These are phyloP conservation scores for Stichodactyla helianthus DNA, from an alignment of 64 coral and sea anemone species.

Conservation along the genomic window DNA sequence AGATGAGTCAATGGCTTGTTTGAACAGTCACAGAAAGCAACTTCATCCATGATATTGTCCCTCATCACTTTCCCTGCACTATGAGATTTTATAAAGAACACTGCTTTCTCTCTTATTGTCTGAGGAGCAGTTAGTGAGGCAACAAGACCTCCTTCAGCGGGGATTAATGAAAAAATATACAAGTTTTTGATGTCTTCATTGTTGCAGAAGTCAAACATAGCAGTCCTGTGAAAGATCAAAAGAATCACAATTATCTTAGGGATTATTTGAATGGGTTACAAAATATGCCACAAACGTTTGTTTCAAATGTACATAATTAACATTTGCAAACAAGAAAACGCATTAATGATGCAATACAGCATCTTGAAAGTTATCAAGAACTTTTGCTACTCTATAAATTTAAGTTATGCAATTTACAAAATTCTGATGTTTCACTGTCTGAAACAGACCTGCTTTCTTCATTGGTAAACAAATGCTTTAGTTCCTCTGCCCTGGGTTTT, in stretches of 20 bases:
- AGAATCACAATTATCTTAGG: neutral
- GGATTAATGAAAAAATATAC: slow-evolving; percentile 56
- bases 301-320: too few species aligned
- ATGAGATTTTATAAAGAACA: slow-evolving; percentile 82
- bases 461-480: slow-evolving; percentile 88
- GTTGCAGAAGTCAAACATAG: slow-evolving; percentile 99
- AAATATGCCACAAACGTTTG: neutral
- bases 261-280: too few species aligned
- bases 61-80: slow-evolving; percentile 79
- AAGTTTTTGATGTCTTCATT: slow-evolving; percentile 86
- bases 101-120: slow-evolving; percentile 68
- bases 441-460: slow-evolving; percentile 75
- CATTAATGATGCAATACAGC: too few species aligned
- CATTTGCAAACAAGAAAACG: too few species aligned
- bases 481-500: slow-evolving; percentile 95
- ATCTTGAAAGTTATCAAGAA: too few species aligned
- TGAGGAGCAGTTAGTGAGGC: slow-evolving; percentile 73
- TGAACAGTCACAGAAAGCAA: slow-evolving; percentile 92
- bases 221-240: slow-evolving; percentile 42
- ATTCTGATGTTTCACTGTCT: neutral
- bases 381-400: too few species aligned
- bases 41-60: slow-evolving; percentile 88
- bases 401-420: neutral
- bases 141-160: slow-evolving; percentile 54
- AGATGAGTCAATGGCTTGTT: slow-evolving; percentile 64